A percentile compares a stretch with the other conserved stretches of the same genome.
Evolutionary conservation across 2,797 vertebrate genomes (phyloP).

Genomic region (Chrosomus eos): DNA sequence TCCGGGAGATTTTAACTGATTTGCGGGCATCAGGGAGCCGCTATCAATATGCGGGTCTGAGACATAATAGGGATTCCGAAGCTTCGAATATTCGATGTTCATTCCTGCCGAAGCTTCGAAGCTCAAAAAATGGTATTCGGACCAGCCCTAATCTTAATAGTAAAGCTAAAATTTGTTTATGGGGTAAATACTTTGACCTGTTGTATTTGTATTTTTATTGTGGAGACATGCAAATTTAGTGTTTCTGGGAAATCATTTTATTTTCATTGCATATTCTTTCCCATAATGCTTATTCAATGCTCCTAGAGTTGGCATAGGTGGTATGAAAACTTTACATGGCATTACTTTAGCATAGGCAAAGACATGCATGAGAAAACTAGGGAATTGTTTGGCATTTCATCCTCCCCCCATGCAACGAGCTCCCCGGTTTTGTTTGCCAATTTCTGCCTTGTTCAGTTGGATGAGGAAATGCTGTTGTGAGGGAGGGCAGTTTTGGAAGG

Average conservation of each 20-base stretch:
- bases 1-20: too few species aligned
- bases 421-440: slow-evolving; percentile 53
- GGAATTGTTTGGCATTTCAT: slow-evolving; percentile 31
- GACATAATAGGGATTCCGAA: too few species aligned
- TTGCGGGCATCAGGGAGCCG: too few species aligned
- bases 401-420: slow-evolving; percentile 30
- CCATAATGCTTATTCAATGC: slow-evolving; percentile 10
- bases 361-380: slow-evolving; percentile 20
- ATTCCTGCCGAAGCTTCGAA: too few species aligned
- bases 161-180: not conserved
- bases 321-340: slow-evolving; percentile 25
- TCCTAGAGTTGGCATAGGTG: slow-evolving; percentile 35
- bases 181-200: not conserved
- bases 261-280: not conserved
- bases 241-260: not conserved
- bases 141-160: not conserved
- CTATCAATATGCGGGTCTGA: too few species aligned
- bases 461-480: slow-evolving; percentile 38
- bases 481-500: slow-evolving; percentile 17
- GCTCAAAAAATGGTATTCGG: too few species aligned
- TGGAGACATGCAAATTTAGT: not conserved
- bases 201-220: not conserved
- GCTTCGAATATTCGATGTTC: too few species aligned
- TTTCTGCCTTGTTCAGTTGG: slow-evolving; percentile 50
- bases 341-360: slow-evolving; percentile 8